phyloP scores from a whole-genome alignment of 2,888 invertebrate genomes.

The Melipona bicolor region DNA sequence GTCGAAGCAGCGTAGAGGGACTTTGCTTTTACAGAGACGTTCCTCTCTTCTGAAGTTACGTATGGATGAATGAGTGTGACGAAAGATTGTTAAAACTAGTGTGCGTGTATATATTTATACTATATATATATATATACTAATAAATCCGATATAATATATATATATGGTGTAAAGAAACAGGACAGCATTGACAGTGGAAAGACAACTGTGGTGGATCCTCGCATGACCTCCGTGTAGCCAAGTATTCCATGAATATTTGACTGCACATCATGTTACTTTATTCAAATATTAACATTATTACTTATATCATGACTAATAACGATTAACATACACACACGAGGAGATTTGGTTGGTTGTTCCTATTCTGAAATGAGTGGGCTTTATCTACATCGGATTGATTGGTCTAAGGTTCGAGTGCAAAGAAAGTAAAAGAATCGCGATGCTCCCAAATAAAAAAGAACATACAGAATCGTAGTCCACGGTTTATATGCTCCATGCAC shows the following conservation, averaged over 20 bases:
- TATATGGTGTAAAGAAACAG: constrained; percentile 77
- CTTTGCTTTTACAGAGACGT: constrained; percentile 79
- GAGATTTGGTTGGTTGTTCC: constrained; percentile 82
- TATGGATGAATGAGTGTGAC: constrained; percentile 76
- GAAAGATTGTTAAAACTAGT: constrained; percentile 81
- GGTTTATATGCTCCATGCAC: constrained; percentile 56
- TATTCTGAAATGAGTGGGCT: constrained; percentile 78
- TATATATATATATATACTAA: constrained; percentile 79
- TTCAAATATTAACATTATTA: constrained; percentile 83
- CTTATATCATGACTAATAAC: constrained; percentile 82
- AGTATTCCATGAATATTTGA: constrained; percentile 84
- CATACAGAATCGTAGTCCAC: constrained; percentile 64
- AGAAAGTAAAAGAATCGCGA: constrained; percentile 60
- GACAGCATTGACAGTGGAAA: constrained; percentile 75
- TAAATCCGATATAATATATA: constrained; percentile 79
- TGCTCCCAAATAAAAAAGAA: constrained; percentile 69
- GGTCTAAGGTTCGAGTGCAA: constrained; percentile 62
- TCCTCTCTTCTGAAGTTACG: constrained; percentile 77
- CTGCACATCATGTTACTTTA: constrained; percentile 82
- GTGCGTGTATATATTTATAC: constrained; percentile 83
- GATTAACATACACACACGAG: constrained; percentile 78
- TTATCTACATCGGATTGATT: constrained; percentile 70
- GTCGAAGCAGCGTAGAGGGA: constrained; percentile 70
- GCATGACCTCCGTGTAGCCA: constrained; percentile 80
- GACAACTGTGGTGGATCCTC: constrained; percentile 81